Evolutionary conservation across 2,113 vertebrate species (phyloP).

Genomic region (Azemiops feae): DNA sequence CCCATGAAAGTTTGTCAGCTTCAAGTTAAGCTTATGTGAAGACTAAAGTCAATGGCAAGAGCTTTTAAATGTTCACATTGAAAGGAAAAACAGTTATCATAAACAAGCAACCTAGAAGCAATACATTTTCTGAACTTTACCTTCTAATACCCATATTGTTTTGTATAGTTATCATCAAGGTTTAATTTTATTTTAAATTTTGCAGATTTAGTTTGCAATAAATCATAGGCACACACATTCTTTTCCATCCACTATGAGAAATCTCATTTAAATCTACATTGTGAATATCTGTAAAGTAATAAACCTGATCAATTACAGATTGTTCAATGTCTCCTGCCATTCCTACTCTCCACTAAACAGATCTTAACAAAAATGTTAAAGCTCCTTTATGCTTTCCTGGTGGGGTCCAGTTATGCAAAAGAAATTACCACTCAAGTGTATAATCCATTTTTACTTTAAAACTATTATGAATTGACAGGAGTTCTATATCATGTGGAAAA

Average conservation of each 20-base stretch:
- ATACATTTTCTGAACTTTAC: background rate
- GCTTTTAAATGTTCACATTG: background rate
- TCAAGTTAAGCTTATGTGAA: background rate
- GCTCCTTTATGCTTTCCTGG: slow-evolving; percentile 10
- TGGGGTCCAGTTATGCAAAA: slow-evolving; percentile 19
- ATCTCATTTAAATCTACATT: slow-evolving; percentile 18
- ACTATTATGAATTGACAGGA: slow-evolving; percentile 29
- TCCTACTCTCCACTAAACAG: background rate
- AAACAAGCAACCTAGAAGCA: slow-evolving; percentile 5
- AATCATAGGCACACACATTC: slow-evolving; percentile 18
- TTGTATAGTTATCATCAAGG: background rate
- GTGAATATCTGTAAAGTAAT: background rate
- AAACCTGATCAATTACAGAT: background rate
- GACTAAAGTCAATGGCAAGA: background rate
- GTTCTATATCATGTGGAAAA: slow-evolving; percentile 42
- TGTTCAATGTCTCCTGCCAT: background rate
- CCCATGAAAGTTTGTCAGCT: slow-evolving; percentile 28
- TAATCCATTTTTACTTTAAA: slow-evolving; percentile 7
- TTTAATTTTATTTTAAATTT: slow-evolving; percentile 15
- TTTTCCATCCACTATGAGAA: background rate
- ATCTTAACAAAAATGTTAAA: background rate
- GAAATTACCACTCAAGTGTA: slow-evolving; percentile 7
- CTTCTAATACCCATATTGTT: background rate
- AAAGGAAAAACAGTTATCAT: background rate
- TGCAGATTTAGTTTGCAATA: slow-evolving; percentile 7